A percentile compares a stretch with the other conserved stretches of the same genome.
Evolutionary conservation across 92 coral and sea anemone genomes (phyloP).

Genomic region (Zoanthus sociatus): DNA sequence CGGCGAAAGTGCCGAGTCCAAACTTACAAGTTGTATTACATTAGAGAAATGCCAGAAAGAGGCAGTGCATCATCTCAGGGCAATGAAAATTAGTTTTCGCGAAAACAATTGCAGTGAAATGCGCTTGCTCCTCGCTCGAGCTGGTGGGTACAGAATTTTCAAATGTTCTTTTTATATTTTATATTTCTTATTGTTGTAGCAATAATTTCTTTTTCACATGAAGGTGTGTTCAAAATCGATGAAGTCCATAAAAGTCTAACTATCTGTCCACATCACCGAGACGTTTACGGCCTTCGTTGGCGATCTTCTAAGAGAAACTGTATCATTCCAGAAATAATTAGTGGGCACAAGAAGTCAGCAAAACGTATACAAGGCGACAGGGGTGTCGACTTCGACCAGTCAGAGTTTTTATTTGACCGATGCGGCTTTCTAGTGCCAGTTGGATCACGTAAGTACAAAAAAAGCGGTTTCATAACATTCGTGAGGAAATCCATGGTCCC

Average conservation of each 20-base stretch:
- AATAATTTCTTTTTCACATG: background rate
- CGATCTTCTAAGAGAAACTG: slow-evolving; percentile 36
- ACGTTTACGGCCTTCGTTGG: slow-evolving; percentile 42
- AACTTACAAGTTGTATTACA: slow-evolving; percentile 7
- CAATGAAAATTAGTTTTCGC: slow-evolving; percentile 5
- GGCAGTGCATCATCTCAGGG: slow-evolving; percentile 1
- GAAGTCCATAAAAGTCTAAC: slow-evolving; percentile 1
- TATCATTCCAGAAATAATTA: slow-evolving; percentile 5
- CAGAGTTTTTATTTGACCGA: background rate
- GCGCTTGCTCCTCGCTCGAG: slow-evolving; percentile 21
- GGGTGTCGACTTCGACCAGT: slow-evolving; percentile 9
- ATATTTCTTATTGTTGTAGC: background rate
- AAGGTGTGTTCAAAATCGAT: slow-evolving; percentile 9
- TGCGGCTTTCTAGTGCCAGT: background rate
- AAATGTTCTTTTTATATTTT: background rate
- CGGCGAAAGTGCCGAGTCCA: slow-evolving; percentile 4
- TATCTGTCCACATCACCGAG: slow-evolving; percentile 38
- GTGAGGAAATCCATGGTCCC: background rate
- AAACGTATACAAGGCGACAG: background rate
- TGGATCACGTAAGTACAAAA: slow-evolving; percentile 10
- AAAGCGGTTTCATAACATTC: background rate
- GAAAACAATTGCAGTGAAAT: slow-evolving; percentile 19
- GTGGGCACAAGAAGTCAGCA: slow-evolving; percentile 14
- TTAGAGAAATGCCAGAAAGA: slow-evolving; percentile 2
- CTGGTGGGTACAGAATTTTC: slow-evolving; percentile 15